Conservation (phyloP, 1,140 invertebrate genomes). For the Musca vetustissima region DNA sequence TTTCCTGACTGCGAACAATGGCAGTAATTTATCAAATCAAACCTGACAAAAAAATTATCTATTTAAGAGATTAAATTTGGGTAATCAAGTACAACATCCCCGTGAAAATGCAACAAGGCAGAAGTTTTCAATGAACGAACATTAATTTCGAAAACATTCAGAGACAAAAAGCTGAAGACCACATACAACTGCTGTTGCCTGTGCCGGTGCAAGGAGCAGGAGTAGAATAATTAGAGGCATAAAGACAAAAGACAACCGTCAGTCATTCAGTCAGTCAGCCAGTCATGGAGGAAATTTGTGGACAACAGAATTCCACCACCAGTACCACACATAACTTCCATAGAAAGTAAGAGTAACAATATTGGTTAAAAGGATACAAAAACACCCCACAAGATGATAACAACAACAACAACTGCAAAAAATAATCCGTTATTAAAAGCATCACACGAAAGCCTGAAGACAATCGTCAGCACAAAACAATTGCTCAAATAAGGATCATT, state of each 20-base stretch:
- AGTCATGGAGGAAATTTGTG: too few relatives aligned
- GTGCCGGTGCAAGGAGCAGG: too few relatives aligned
- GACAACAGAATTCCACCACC: not conserved
- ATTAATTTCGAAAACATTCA: too few relatives aligned
- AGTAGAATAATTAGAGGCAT: too few relatives aligned
- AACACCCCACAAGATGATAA: slow-evolving; percentile 19
- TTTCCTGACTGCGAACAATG: too few relatives aligned
- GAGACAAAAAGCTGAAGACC: too few relatives aligned
- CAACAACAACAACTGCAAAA: not conserved
- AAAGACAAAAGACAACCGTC: too few relatives aligned
- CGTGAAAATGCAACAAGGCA: slow-evolving; percentile 13
- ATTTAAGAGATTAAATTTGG: slow-evolving; percentile 17
- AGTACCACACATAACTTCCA: not conserved
- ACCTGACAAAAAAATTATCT: slow-evolving; percentile 19
- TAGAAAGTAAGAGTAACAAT: too few relatives aligned
- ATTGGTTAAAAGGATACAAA: not conserved
- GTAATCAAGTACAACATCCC: slow-evolving; percentile 21
- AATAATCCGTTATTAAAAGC: slow-evolving; percentile 25
- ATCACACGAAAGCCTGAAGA: slow-evolving; percentile 19
- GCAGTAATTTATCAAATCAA: slow-evolving; percentile 13
- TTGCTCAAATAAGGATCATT: slow-evolving; percentile 17
- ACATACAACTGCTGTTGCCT: too few relatives aligned
- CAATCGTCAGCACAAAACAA: slow-evolving; percentile 9
- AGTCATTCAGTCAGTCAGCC: too few relatives aligned
- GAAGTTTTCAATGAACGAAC: not conserved